Percentiles rank a stretch among this genome's conserved stretches.
These are phyloP conservation scores for Tragelaphus buxtoni DNA, from an alignment of 2,113 vertebrate species.

Conservation along the genomic window DNA sequence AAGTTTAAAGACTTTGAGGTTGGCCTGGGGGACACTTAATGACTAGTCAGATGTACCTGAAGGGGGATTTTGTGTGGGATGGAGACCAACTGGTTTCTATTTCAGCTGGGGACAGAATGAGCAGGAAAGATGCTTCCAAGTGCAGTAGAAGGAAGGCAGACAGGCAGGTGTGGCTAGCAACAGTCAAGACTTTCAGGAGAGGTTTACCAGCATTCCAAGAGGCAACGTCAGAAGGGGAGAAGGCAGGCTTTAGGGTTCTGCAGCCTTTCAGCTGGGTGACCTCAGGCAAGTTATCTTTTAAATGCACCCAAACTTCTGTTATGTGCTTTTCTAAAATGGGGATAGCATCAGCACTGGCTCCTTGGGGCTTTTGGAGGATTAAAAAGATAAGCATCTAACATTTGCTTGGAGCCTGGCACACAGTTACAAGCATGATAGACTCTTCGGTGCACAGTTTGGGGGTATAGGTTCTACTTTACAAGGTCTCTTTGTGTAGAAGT, in stretches of 20 bases:
- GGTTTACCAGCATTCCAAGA: not conserved
- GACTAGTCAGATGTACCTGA: not conserved
- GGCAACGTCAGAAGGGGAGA: not conserved
- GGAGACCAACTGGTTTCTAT: not conserved
- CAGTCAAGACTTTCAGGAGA: not conserved
- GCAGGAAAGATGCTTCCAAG: not conserved
- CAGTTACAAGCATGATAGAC: not conserved
- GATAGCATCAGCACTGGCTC: not conserved
- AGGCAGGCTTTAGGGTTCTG: not conserved
- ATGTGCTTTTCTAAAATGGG: not conserved
- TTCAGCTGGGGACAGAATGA: not conserved
- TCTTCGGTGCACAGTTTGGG: not conserved
- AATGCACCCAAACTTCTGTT: not conserved
- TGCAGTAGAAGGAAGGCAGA: no score
- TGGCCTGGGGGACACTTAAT: not conserved
- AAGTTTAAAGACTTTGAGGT: not conserved
- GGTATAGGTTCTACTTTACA: not conserved
- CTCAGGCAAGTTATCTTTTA: not conserved
- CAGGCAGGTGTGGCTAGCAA: not conserved
- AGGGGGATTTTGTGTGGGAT: rapidly evolving
- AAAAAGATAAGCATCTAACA: not conserved
- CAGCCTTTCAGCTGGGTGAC: not conserved
- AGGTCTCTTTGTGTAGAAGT: not conserved
- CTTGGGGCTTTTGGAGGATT: not conserved
- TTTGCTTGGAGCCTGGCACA: not conserved